Base-by-base conservation (phyloP, 2,888 invertebrate species). In the Cryptocephalus moraei region DNA sequence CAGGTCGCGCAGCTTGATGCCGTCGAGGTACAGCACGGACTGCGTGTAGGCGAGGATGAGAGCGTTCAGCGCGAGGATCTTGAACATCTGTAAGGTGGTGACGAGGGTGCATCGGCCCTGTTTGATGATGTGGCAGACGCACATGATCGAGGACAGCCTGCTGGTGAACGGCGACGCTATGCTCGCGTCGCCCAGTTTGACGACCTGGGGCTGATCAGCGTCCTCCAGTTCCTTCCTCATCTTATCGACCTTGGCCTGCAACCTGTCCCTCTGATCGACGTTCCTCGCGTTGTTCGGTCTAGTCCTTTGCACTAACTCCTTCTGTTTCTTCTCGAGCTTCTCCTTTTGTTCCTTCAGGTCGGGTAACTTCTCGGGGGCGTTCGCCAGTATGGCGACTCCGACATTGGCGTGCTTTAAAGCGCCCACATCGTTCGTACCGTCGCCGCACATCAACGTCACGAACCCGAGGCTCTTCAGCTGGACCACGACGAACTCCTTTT, bases 11-110 rank as follows among this genome's bases (percentile, higher is more conserved):
- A 97, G 91, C 73, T 95, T 99, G 57, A 99, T 91, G 10, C 97
- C 97, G 68, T 97, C 96, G 55, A 99, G 79, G 68, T 99, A 99
- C 14, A 99, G 76, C 31, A 99, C 97, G 3, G 96, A 96, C 73
- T 99, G 96, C 62, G 95, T 93, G 76, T 99, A 99, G 1, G 99
- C 99, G 55, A 96, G 78, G 55, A 99, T 91, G 3, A 99, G 79
- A 0, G 99, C 99, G 70, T 99, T 99, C 46, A 99, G 73, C 0
- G 99, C 99, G 47, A 99, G 75, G 60, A 99, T 99, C 77, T 99
- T 99, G 75, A 99, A 99, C 99, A 99, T 99, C 73, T 99, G 99
- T 50, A 99, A 76, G 0, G 99, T 99, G 1, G 99, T 99, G 13
- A 99, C 99, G 49, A 99, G 75, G 0, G 99, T 99, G 69, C 99